A percentile compares a stretch with the other conserved stretches of the same genome.
Conservation (phyloP, 2,113 vertebrate genomes). For the Micronycteris hirsuta region DNA sequence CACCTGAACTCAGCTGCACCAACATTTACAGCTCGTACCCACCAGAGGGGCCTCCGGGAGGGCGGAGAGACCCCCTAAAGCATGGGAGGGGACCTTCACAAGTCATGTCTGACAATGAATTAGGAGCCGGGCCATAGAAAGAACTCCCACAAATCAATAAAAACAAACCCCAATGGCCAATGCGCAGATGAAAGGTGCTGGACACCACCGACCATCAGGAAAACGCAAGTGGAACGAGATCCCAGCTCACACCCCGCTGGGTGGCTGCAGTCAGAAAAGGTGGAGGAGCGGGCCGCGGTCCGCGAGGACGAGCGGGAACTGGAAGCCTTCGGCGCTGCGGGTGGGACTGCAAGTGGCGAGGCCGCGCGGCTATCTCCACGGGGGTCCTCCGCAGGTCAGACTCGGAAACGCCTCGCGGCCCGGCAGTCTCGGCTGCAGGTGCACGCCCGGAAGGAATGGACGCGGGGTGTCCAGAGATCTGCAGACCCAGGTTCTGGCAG, state of each 20-base stretch:
- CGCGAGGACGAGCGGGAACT: fast-evolving
- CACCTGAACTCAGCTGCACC: not conserved
- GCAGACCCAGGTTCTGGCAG: not conserved
- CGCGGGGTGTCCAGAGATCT: too few species aligned
- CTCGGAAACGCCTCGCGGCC: fast-evolving
- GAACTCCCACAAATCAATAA: too few species aligned
- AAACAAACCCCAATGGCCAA: too few species aligned
- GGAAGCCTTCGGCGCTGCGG: too few species aligned
- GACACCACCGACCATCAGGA: not conserved
- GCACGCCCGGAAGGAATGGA: not conserved
- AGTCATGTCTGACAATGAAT: too few species aligned
- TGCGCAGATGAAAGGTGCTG: not conserved
- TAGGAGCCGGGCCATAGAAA: too few species aligned
- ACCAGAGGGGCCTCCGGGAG: not conserved
- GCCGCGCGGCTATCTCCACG: too few species aligned
- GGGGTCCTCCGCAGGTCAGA: not conserved
- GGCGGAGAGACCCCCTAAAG: not conserved
- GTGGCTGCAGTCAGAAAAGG: not conserved
- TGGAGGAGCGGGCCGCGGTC: too few species aligned
- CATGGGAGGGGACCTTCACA: not conserved
- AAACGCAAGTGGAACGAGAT: not conserved
- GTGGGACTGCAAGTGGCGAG: fast-evolving
- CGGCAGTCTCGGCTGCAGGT: not conserved
- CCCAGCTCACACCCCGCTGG: not conserved
- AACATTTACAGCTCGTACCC: not conserved